phyloP scores from a whole-genome alignment of 2,888 invertebrate species.

The Miltochrista miniata region DNA sequence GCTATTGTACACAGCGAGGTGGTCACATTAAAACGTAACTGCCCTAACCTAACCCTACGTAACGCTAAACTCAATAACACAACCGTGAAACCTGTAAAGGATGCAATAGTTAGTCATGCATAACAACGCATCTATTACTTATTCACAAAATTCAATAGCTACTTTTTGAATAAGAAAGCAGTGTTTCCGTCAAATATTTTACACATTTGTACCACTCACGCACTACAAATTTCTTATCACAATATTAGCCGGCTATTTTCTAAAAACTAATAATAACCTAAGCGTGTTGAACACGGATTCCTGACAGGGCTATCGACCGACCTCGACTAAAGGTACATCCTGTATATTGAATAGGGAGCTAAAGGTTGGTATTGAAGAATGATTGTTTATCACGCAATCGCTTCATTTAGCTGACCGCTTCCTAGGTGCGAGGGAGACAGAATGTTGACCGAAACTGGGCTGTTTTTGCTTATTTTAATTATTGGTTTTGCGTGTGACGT shows the following conservation, averaged over 20 bases:
- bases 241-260: not conserved
- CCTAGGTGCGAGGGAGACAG: constrained; percentile 33
- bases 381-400: constrained; percentile 69
- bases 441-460: constrained; percentile 26
- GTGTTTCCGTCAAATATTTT: too few species aligned
- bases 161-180: too few species aligned
- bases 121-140: too few species aligned
- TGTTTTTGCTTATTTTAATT: constrained; percentile 40
- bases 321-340: constrained; percentile 36
- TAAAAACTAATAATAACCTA: not conserved
- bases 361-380: constrained; percentile 65
- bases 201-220: too few species aligned
- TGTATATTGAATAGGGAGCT: constrained; percentile 46
- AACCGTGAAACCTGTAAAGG: too few species aligned
- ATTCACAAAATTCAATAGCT: too few species aligned
- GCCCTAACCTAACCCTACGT: too few species aligned
- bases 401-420: constrained; percentile 71
- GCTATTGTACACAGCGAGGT: too few species aligned
- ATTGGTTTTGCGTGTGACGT: constrained; percentile 23
- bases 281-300: not conserved
- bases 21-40: too few species aligned
- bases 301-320: constrained; percentile 5
- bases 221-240: too few species aligned
- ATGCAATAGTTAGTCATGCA: too few species aligned
- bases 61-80: too few species aligned